A percentile compares a stretch with the other conserved stretches of the same genome.
Conservation (phyloP, 2,797 vertebrate species). For the Taeniopygia guttata region DNA sequence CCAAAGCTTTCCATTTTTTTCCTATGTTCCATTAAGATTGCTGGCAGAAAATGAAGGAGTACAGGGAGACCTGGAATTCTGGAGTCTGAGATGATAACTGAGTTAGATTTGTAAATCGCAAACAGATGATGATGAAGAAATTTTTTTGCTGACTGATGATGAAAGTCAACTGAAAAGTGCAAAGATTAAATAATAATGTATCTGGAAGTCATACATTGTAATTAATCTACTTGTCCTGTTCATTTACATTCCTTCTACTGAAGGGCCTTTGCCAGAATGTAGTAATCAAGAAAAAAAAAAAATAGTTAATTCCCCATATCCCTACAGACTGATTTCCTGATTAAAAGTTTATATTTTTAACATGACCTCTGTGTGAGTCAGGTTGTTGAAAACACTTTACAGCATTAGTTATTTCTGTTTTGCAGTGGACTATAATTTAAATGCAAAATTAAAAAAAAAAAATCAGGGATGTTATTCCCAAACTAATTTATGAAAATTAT, state of each 20-base stretch:
- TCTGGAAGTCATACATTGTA: constrained; percentile 44
- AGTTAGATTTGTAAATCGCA: constrained; percentile 55
- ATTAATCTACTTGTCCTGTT: constrained; percentile 61
- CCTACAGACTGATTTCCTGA: constrained; percentile 4
- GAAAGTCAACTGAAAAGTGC: constrained; percentile 61
- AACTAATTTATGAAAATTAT: background rate
- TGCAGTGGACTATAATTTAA: background rate
- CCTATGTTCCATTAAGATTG: background rate
- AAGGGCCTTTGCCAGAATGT: constrained; percentile 16
- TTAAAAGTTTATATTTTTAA: constrained; percentile 41
- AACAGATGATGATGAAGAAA: constrained; percentile 53
- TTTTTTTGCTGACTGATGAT: constrained; percentile 45
- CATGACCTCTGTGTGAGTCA: background rate
- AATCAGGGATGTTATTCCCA: background rate
- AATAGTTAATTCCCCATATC: background rate
- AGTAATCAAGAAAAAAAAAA: constrained; percentile 19
- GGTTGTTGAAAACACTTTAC: background rate
- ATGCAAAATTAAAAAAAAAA: too few species aligned
- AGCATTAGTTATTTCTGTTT: background rate
- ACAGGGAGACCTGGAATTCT: background rate
- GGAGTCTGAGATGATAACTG: constrained; percentile 20
- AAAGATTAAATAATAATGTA: constrained; percentile 68
- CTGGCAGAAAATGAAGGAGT: background rate
- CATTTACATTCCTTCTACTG: constrained; percentile 15
- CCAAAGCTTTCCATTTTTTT: background rate